Conservation (phyloP, 2,888 invertebrate genomes). For the Drosophila parthenogenetica region DNA sequence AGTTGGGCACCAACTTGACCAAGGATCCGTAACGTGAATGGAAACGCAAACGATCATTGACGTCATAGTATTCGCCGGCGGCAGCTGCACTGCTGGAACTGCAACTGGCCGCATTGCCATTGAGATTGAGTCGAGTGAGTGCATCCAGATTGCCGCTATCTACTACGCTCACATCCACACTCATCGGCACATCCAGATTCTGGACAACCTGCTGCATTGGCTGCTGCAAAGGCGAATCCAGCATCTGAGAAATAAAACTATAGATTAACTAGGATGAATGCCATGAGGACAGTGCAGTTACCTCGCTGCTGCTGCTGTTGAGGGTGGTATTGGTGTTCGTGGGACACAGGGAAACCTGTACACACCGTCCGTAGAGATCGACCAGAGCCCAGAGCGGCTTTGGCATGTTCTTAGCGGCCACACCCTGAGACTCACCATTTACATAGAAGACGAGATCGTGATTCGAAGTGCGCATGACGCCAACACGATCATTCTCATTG, state of each 20-base stretch:
- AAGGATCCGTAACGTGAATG: conserved; percentile 95
- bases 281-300: not conserved
- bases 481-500: conserved; percentile 92
- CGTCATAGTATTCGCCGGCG: conserved; percentile 78
- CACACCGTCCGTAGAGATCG: conserved; percentile 93
- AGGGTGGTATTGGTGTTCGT: conserved; percentile 20
- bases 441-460: conserved; percentile 94
- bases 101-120: conserved; percentile 26
- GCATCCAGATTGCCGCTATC: conserved; percentile 51
- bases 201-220: conserved; percentile 77
- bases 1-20: conserved; percentile 93
- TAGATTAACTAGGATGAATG: not conserved
- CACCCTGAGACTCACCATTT: conserved; percentile 95
- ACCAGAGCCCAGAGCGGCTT: conserved; percentile 90
- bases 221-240: conserved; percentile 69
- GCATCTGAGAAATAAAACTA: conserved; percentile 14
- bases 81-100: conserved; percentile 30
- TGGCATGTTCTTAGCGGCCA: conserved; percentile 92
- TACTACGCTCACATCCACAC: conserved; percentile 80
- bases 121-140: conserved; percentile 43
- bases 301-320: conserved; percentile 30
- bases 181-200: conserved; percentile 84
- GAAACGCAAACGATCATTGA: conserved; percentile 90
- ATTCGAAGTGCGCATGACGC: conserved; percentile 92
- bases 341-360: conserved; percentile 88